Evolutionary conservation across 1,140 invertebrate genomes (phyloP).

Genomic region (Adoxophyes honmai): DNA sequence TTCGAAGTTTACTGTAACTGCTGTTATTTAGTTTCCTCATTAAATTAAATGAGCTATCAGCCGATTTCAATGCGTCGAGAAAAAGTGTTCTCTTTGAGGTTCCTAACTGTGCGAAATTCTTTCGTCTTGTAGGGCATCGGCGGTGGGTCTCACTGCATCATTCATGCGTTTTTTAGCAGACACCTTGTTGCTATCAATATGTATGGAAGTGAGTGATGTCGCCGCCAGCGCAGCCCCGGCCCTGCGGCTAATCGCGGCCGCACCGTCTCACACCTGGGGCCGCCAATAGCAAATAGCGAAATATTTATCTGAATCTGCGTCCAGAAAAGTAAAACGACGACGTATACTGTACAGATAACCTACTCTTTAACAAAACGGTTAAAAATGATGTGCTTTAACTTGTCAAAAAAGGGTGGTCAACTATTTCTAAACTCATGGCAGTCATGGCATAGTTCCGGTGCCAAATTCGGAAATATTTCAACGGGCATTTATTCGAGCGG

Average conservation of each 20-base stretch:
- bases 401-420: too few relatives aligned
- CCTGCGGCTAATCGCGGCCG: constrained; percentile 1
- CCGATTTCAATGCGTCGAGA: constrained; percentile 45
- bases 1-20: constrained; percentile 11
- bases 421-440: too few relatives aligned
- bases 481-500: too few relatives aligned
- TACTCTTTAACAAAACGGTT: too few relatives aligned
- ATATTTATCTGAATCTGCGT: too few relatives aligned
- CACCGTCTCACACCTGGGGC: too few relatives aligned
- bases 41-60: constrained; percentile 69
- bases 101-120: constrained; percentile 63
- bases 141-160: constrained; percentile 69
- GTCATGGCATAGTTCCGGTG: too few relatives aligned
- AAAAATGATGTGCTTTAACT: too few relatives aligned
- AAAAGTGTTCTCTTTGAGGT: constrained; percentile 56
- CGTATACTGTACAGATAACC: too few relatives aligned
- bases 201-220: constrained; percentile 46
- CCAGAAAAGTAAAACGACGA: too few relatives aligned
- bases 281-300: too few relatives aligned
- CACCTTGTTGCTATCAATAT: constrained; percentile 69
- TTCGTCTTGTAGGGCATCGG: constrained; percentile 57
- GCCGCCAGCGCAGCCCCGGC: constrained; percentile 26
- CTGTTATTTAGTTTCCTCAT: constrained; percentile 33
- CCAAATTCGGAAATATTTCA: too few relatives aligned
- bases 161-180: constrained; percentile 68